Conservation (phyloP, 2,113 vertebrate genomes). For the Brienomyrus brachyistius region DNA sequence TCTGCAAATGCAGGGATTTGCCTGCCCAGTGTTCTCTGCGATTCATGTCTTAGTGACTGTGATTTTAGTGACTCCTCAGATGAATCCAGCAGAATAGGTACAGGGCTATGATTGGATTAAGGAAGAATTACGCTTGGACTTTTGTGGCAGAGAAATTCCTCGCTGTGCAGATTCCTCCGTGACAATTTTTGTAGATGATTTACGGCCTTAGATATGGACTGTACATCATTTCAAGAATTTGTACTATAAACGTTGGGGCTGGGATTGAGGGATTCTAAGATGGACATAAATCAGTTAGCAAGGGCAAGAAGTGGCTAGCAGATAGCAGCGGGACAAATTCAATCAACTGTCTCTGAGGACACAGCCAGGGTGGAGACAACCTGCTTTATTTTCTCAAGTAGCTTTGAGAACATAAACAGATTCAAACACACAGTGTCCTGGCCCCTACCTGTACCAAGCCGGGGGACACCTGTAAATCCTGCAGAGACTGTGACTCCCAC, state of each 20-base stretch:
- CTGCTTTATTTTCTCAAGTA: not conserved
- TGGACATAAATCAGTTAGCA: not conserved
- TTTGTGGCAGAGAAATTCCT: not conserved
- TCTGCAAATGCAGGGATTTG: not conserved
- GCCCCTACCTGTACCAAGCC: not conserved
- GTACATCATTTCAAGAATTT: not conserved
- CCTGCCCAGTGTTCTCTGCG: not conserved
- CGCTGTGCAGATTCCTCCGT: not conserved
- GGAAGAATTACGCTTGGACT: not conserved
- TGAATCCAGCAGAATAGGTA: not conserved
- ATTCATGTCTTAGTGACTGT: slow-evolving; percentile 17
- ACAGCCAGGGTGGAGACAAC: not conserved
- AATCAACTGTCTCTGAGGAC: not conserved
- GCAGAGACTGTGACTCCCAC: not conserved
- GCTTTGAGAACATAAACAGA: not conserved
- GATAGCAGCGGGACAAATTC: not conserved
- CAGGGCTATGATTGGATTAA: not conserved
- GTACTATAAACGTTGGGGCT: not conserved
- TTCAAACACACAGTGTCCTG: not conserved
- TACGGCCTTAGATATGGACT: not conserved
- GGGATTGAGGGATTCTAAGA: not conserved
- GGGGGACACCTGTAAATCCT: not conserved
- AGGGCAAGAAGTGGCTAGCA: not conserved
- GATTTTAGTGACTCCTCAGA: not conserved
- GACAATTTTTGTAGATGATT: not conserved